These are phyloP conservation scores for Pseudochirops corinnae DNA, from an alignment of 2,797 vertebrate species.

Conservation along the genomic window DNA sequence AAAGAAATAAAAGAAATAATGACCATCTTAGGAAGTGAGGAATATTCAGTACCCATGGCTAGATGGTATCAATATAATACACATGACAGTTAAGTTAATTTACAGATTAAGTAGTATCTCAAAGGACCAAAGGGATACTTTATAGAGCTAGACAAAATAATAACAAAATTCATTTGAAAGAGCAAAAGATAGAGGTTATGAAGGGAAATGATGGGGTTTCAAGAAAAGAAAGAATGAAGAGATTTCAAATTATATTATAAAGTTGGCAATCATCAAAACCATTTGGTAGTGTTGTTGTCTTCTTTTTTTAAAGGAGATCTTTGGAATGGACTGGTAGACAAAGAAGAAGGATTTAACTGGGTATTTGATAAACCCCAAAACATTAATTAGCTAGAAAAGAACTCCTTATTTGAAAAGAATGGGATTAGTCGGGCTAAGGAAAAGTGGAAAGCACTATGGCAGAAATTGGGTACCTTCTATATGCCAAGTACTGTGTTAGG, in stretches of 20 bases:
- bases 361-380: background rate
- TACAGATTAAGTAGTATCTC: background rate
- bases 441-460: background rate
- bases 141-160: background rate
- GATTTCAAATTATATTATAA: background rate
- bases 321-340: background rate
- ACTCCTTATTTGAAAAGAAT: background rate
- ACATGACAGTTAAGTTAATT: background rate
- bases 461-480: background rate
- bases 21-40: background rate
- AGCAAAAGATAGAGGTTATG: background rate
- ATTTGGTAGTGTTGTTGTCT: background rate
- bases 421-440: background rate
- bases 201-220: background rate
- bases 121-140: background rate
- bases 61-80: background rate
- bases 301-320: background rate
- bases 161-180: background rate
- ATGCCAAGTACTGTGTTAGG: background rate
- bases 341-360: background rate
- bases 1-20: background rate
- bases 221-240: background rate
- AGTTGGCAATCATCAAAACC: background rate
- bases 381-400: background rate
- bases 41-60: background rate